Conservation (phyloP, 1,140 invertebrate species). For the Helicoverpa zea region DNA sequence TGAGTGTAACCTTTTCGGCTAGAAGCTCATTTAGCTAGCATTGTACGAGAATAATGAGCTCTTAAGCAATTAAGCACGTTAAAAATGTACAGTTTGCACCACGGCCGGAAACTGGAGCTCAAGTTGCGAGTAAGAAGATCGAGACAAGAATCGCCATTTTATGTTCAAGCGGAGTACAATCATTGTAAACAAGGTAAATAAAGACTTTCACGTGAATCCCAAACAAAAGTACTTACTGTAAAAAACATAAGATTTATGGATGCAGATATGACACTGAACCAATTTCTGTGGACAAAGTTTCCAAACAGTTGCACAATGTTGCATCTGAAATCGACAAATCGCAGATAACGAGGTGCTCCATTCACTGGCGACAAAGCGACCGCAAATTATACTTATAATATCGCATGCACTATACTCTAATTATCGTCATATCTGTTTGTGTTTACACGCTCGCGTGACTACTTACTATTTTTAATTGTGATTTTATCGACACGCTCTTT, state of each 20-base stretch:
- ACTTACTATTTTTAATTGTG: slow-evolving; percentile 30
- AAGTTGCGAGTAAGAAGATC: neutral
- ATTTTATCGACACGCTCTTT: slow-evolving; percentile 28
- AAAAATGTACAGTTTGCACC: slow-evolving; percentile 5
- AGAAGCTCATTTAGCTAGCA: slow-evolving; percentile 27
- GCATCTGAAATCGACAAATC: slow-evolving; percentile 9
- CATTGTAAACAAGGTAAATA: slow-evolving; percentile 1
- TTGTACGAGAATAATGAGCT: slow-evolving; percentile 32
- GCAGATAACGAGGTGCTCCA: slow-evolving; percentile 7
- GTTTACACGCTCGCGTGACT: slow-evolving; percentile 36
- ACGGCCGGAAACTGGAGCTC: neutral
- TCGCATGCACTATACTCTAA: slow-evolving; percentile 20
- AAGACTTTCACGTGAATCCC: neutral
- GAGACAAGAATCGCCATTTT: slow-evolving; percentile 5
- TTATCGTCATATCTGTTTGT: slow-evolving; percentile 38
- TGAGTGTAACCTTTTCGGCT: slow-evolving; percentile 21
- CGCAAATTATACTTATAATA: slow-evolving; percentile 31
- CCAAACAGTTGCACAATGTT: slow-evolving; percentile 11
- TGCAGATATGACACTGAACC: neutral
- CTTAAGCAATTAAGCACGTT: slow-evolving; percentile 27
- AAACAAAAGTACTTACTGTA: neutral
- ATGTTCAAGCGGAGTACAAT: neutral
- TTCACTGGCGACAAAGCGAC: slow-evolving; percentile 6
- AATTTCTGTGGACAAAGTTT: slow-evolving; percentile 15
- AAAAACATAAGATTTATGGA: neutral